Conservation (phyloP, 2,888 invertebrate genomes). For the Metacarcinus magister region DNA sequence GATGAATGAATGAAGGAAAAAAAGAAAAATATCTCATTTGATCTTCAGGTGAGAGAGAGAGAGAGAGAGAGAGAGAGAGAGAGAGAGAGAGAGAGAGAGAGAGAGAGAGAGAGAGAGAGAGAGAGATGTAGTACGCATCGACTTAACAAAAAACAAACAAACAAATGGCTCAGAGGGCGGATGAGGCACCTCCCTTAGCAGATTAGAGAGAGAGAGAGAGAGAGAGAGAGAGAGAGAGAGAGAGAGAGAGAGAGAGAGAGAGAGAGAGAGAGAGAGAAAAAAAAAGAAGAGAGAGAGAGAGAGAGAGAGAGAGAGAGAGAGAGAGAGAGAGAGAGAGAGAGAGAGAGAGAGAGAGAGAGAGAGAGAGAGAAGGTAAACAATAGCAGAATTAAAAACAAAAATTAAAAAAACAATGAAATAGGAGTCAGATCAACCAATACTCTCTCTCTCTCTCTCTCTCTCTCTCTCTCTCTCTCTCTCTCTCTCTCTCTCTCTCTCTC, state of each 20-base stretch:
- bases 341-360: conserved; percentile 27
- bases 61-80: conserved; percentile 20
- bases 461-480: conserved; percentile 47
- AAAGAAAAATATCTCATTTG: background rate
- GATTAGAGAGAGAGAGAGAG: background rate
- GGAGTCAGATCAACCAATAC: background rate
- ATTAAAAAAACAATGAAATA: background rate
- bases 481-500: background rate
- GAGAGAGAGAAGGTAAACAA: conserved; percentile 5
- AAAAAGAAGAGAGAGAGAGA: conserved; percentile 8
- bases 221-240: background rate
- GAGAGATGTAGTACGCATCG: background rate
- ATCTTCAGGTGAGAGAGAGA: background rate
- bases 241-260: background rate
- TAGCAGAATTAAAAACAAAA: background rate
- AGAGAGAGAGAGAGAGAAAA: background rate
- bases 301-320: conserved; percentile 46
- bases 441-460: conserved; percentile 33
- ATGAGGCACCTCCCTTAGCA: background rate
- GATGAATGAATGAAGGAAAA: background rate
- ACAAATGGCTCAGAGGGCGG: background rate
- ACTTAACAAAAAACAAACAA: conserved; percentile 3
- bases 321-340: conserved; percentile 50
- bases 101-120: background rate
- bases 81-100: background rate